Conservation (phyloP, 2,888 invertebrate species). For the Athetis lepigone region DNA sequence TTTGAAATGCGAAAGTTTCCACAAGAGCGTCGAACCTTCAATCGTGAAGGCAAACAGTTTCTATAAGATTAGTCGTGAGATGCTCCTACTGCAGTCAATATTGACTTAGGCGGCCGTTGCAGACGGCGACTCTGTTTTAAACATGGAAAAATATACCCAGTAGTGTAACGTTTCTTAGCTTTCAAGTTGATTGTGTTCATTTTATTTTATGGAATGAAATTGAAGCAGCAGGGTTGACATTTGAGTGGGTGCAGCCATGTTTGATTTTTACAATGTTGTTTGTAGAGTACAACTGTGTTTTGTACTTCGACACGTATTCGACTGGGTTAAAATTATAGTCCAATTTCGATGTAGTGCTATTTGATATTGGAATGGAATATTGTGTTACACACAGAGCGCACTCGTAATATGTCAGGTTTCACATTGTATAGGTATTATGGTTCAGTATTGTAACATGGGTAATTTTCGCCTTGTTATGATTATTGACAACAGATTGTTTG, state of each 20-base stretch:
- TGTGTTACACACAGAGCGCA: constrained; percentile 10
- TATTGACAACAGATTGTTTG: too few species aligned
- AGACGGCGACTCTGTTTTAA: constrained; percentile 56
- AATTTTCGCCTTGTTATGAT: too few species aligned
- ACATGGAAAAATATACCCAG: constrained; percentile 58
- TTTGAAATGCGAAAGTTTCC: constrained; percentile 87
- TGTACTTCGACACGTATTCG: background rate
- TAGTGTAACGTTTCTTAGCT: constrained; percentile 55
- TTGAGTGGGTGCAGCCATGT: constrained; percentile 41
- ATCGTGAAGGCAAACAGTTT: constrained; percentile 87
- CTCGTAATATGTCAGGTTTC: background rate
- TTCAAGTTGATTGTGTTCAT: constrained; percentile 56
- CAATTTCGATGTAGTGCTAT: constrained; percentile 34
- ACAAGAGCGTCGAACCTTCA: constrained; percentile 83
- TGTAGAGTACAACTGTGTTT: constrained; percentile 19
- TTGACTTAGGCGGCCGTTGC: constrained; percentile 76
- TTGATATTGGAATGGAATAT: constrained; percentile 39
- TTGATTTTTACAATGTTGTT: constrained; percentile 44
- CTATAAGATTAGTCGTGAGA: constrained; percentile 88
- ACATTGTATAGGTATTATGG: constrained; percentile 3
- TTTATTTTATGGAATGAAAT: constrained; percentile 54
- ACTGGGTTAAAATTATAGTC: constrained; percentile 33
- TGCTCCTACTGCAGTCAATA: constrained; percentile 84
- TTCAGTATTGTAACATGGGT: background rate
- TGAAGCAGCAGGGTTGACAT: constrained; percentile 45